Evolutionary conservation across 2,797 vertebrate genomes (phyloP).

Genomic region (Micromesistius poutassou): DNA sequence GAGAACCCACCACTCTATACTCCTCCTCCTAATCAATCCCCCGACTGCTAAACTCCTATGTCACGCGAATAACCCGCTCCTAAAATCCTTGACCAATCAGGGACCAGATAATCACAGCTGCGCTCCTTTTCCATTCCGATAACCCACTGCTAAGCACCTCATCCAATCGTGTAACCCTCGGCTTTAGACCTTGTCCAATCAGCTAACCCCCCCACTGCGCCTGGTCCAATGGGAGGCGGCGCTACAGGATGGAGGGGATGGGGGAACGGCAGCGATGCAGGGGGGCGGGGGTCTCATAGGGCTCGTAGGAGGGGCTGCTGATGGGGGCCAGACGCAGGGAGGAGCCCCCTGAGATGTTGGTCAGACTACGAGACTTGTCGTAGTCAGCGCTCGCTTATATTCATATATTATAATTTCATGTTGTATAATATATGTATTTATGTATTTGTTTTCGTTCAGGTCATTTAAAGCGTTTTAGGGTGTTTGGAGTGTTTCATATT

Average conservation of each 20-base stretch:
- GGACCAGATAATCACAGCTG: not conserved
- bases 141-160: slow-evolving; percentile 30
- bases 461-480: not conserved
- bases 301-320: slow-evolving; percentile 80
- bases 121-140: not conserved
- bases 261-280: slow-evolving; percentile 81
- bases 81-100: not conserved
- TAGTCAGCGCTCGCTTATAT: slow-evolving; percentile 70
- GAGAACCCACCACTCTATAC: slow-evolving; percentile 28
- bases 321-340: slow-evolving; percentile 84
- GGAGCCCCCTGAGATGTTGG: slow-evolving; percentile 88
- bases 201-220: slow-evolving; percentile 16
- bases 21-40: slow-evolving; percentile 5
- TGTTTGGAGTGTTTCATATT: not conserved
- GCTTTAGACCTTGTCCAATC: slow-evolving; percentile 35
- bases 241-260: slow-evolving; percentile 90
- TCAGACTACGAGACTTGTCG: slow-evolving; percentile 91
- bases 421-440: no score
- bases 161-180: not conserved
- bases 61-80: slow-evolving; percentile 28
- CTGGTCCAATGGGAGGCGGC: not conserved
- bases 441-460: not conserved
- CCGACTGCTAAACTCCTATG: slow-evolving; percentile 21
- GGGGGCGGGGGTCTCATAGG: slow-evolving; percentile 80
- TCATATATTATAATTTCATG: no score